phyloP scores from a whole-genome alignment of 2,113 vertebrate genomes.

The Desmodus rotundus region DNA sequence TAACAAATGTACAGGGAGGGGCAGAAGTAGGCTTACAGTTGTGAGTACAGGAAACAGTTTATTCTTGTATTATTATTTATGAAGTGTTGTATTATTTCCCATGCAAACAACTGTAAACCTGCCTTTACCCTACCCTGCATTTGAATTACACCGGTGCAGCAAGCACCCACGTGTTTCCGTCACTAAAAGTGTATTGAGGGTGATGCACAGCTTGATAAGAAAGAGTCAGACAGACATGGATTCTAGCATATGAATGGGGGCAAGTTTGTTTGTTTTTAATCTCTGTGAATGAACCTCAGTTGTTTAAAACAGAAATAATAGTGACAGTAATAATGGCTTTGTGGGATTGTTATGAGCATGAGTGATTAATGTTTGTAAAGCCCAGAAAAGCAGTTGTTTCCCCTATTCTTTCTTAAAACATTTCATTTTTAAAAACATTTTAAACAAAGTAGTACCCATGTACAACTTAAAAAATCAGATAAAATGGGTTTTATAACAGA shows the following conservation, averaged over 20 bases:
- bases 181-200: background rate
- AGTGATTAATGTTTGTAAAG: slow-evolving; percentile 9
- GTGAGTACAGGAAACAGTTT: too few species aligned
- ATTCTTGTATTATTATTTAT: too few species aligned
- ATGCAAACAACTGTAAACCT: background rate
- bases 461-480: slow-evolving; percentile 33
- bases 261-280: background rate
- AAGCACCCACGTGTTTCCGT: background rate
- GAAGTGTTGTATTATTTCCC: too few species aligned
- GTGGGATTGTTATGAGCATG: slow-evolving; percentile 13
- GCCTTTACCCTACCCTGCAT: background rate
- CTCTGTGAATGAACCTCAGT: slow-evolving; percentile 34
- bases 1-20: background rate
- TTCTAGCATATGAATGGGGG: background rate
- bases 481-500: background rate
- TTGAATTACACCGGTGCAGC: background rate
- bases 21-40: background rate
- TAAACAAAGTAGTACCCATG: background rate
- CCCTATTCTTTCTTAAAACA: background rate
- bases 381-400: slow-evolving; percentile 23
- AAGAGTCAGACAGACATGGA: background rate
- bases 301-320: background rate
- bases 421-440: background rate
- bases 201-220: background rate
- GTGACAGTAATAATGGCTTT: slow-evolving; percentile 10